Percentiles rank a stretch among this genome's conserved stretches.
phyloP scores from a whole-genome alignment of 2,888 invertebrate genomes.

The Eupithecia exiguata region DNA sequence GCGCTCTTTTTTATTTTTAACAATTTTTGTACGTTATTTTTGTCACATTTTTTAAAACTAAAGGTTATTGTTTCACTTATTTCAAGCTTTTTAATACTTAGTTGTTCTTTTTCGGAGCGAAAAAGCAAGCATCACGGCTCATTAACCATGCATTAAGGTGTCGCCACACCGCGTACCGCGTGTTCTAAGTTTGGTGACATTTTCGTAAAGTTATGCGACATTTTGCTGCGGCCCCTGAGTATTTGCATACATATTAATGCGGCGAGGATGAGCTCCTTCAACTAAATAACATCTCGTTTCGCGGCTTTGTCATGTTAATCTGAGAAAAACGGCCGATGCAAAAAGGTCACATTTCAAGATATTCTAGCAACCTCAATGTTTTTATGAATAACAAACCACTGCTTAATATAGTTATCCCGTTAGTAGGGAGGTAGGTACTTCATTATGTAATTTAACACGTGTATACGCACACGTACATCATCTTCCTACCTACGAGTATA shows the following conservation, averaged over 20 bases:
- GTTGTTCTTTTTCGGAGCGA: background rate
- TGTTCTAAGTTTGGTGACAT: constrained; percentile 33
- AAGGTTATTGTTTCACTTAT: background rate
- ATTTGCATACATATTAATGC: constrained; percentile 61
- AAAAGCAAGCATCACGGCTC: constrained; percentile 14
- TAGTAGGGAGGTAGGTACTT: background rate
- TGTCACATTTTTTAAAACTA: background rate
- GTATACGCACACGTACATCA: background rate
- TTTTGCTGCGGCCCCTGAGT: constrained; percentile 40
- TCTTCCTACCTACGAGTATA: background rate
- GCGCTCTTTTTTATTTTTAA: constrained; percentile 43
- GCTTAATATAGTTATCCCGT: background rate
- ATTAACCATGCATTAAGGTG: constrained; percentile 43
- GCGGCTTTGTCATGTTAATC: constrained; percentile 57
- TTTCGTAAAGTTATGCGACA: constrained; percentile 38
- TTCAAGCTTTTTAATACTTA: background rate
- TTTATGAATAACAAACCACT: background rate
- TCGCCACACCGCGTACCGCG: constrained; percentile 31
- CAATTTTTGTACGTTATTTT: constrained; percentile 36
- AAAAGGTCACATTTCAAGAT: constrained; percentile 1
- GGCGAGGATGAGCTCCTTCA: constrained; percentile 47
- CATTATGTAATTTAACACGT: background rate
- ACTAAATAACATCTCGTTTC: constrained; percentile 52
- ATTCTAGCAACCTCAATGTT: background rate
- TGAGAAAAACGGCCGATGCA: constrained; percentile 10